A percentile compares a stretch with the other conserved stretches of the same genome.
Evolutionary conservation across 2,888 invertebrate genomes (phyloP).

Genomic region (Calliopum simillimum): DNA sequence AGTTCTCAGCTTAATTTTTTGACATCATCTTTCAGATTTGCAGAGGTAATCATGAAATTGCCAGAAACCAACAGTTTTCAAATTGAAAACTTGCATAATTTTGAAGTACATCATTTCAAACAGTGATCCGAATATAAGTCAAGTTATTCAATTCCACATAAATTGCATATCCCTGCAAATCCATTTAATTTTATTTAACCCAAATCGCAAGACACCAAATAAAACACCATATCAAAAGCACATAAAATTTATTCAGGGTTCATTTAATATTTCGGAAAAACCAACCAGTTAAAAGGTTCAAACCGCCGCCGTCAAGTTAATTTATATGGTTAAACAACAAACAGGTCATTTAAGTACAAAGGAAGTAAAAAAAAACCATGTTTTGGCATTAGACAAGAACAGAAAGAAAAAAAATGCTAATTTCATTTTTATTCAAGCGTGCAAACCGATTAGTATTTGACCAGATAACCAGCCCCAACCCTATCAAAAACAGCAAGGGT

Average conservation of each 20-base stretch:
- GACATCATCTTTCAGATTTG: too few species aligned
- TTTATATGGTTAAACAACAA: conserved; percentile 31
- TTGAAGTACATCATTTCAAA: too few species aligned
- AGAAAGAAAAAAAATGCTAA: conserved; percentile 28
- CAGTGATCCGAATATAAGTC: too few species aligned
- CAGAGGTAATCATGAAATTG: too few species aligned
- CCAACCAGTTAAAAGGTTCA: conserved; percentile 18
- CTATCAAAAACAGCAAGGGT: conserved; percentile 8
- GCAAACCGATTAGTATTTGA: conserved; percentile 60
- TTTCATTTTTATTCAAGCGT: conserved; percentile 62
- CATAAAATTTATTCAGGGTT: conserved; percentile 12
- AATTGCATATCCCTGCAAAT: too few species aligned
- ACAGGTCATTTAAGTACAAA: conserved; percentile 15
- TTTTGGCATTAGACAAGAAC: background rate
- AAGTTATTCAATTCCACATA: too few species aligned
- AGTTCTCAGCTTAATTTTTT: too few species aligned
- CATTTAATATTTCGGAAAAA: conserved; percentile 19
- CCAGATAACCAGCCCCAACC: conserved; percentile 37
- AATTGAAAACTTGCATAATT: too few species aligned
- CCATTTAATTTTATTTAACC: too few species aligned
- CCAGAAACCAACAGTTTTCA: too few species aligned
- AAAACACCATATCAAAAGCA: conserved; percentile 24
- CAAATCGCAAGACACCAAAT: background rate
- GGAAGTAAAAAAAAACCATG: background rate
- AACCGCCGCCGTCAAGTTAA: conserved; percentile 23